Evolutionary conservation across 2,797 vertebrate genomes (phyloP), one percentile per base, ranked within the genome.

Genomic region (Pseudochaenichthys georgianus): DNA sequence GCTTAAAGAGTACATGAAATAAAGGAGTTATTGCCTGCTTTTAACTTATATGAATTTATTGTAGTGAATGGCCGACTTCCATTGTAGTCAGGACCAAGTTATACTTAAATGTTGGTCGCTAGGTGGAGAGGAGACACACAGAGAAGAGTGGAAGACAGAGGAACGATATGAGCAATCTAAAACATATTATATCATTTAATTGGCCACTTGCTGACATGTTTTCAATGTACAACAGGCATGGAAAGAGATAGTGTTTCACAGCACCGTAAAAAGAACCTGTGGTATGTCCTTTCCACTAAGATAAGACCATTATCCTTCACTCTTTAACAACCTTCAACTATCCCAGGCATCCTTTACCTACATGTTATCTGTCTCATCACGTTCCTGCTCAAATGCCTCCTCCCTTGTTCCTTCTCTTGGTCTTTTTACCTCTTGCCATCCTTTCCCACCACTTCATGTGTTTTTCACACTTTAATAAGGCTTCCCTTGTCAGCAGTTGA

Each of bases 291-390:
- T 70, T 68, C 77, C 72, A 61, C 66, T 68, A 46, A 73, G 12
- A 55, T 62, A 77, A 77, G 88, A 77, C 28, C 61, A 78, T 80
- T 78, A 71, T 71, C 60, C 41, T 59, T 64, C 15, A 9, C 47
- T 53, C 65, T 19, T 34, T 34, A 45, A 68, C 62, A 70, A 45
- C 64, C 67, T 58, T 42, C 41, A 78, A 0, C 34, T 17, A 62
- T 60, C 57, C 43, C 13, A 13, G 50, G 38, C 55, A 76, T 74
- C 51, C 23, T 28, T 70, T 15, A 47, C 17, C 48, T 10, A 38
- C 41, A 31, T 42, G 13, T 63, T 51, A 43, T n/a, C 28, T 23
- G 11, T 53, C 19, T 51, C 19, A 16, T 50, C 15, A 34, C 16
- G 31, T 28, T 21, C 3, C 16, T 1, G 5, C 10, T 54, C 13